Evolutionary conservation across 1,140 invertebrate species (phyloP), one percentile per base, ranked within the genome.

Genomic region (Thaumetopoea pityocampa): DNA sequence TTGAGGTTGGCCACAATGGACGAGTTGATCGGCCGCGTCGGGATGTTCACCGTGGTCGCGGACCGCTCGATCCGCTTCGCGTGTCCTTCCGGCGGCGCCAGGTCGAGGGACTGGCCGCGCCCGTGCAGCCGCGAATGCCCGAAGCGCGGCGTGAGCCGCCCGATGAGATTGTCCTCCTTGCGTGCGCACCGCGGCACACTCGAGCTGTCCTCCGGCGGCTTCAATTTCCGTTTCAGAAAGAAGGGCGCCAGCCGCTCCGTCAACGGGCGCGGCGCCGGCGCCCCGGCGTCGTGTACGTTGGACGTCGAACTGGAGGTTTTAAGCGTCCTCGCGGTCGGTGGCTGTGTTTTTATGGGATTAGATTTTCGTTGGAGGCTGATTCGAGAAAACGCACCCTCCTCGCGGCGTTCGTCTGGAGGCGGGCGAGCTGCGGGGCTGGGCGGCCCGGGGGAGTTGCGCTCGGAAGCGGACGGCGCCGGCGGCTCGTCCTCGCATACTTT

Each of bases 191-290:
- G 54, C 22, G 53, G 5, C n/a, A 65, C 67, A 8, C 68, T 59
- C 26, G 67, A 40, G 9, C 77, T 11, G 7, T 76, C 72, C 8
- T 73, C 67, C 23, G 70, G 46, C 9, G 76, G 65, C 47, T 85
- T 85, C 9, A 71, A 52, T 35, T 85, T 86, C 45, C 77, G 78
- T 43, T 85, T 85, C 0, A 85, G 51, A 56, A 86, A 84, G 24
- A 79, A 85, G 1, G 76, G 73, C 29, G 79, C 74, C 10, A 85
- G 51, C 16, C 79, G 44, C 40, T 85, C 79, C 7, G 83, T 36
- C 9, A 86, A 37, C 33, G 77, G 77, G 3, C 72, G 63, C 46
- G 80, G 74, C 35, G 68, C 34, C 40, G 67, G 70, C n/a, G 70
- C 40, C 1, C 62, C 67, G 4, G 63, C 62, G 32, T 79, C 74